Evolutionary conservation across 2,888 invertebrate genomes (phyloP).

Genomic region (Stramonita haemastoma): DNA sequence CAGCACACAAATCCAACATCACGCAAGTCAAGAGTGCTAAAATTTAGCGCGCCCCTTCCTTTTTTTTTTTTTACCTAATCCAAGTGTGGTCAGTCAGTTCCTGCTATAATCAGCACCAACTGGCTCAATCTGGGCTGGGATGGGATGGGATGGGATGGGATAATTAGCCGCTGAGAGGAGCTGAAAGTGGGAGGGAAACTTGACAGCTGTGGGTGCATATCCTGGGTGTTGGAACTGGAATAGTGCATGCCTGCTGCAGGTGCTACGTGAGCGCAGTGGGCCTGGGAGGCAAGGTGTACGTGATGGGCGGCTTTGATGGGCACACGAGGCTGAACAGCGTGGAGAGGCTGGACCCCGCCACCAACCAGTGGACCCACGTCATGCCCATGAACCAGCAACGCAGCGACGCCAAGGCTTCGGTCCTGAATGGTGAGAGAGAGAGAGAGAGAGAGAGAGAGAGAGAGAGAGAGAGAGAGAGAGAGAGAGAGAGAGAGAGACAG

Average conservation of each 20-base stretch:
- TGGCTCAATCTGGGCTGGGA: too few relatives aligned
- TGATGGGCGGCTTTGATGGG: conserved; percentile 89
- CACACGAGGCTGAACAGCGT: conserved; percentile 91
- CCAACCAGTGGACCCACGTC: conserved; percentile 90
- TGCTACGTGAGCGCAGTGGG: conserved; percentile 94
- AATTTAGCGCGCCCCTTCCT: too few relatives aligned
- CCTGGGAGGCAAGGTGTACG: conserved; percentile 82
- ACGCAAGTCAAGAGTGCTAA: too few relatives aligned
- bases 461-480: background rate
- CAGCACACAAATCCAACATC: too few relatives aligned
- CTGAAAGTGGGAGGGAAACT: too few relatives aligned
- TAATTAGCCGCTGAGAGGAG: too few relatives aligned
- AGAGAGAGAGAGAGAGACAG: background rate
- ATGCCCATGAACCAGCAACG: conserved; percentile 79
- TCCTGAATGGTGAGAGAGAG: conserved; percentile 59
- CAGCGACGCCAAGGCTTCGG: conserved; percentile 77
- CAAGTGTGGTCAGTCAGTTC: too few relatives aligned
- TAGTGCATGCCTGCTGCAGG: conserved; percentile 77
- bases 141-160: too few relatives aligned
- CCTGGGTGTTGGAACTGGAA: too few relatives aligned
- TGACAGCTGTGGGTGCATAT: too few relatives aligned
- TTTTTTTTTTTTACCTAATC: too few relatives aligned
- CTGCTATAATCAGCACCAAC: too few relatives aligned
- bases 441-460: background rate
- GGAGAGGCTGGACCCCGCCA: conserved; percentile 86